Percentiles rank a stretch among this genome's conserved stretches.
Conservation (phyloP, 92 coral and sea anemone species). For the Isaurus tuberculatus region DNA sequence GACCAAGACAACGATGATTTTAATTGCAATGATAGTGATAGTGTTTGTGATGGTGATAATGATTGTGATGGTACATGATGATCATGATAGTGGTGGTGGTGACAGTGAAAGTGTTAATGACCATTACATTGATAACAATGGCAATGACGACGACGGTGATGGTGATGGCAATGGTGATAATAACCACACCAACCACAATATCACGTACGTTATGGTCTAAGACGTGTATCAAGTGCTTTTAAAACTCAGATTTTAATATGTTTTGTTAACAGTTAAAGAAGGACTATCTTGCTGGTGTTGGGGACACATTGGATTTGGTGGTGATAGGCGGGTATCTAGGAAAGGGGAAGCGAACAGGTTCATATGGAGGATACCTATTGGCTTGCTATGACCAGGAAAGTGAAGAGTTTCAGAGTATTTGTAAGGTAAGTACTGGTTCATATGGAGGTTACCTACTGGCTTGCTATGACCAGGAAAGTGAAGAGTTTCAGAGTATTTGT, state of each 20-base stretch:
- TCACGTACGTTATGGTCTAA: not conserved
- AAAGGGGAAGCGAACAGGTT: constrained; percentile 94
- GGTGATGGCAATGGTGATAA: not conserved
- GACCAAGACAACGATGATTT: not conserved
- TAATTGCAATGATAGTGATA: not conserved
- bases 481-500: constrained; percentile 94
- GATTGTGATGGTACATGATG: not conserved
- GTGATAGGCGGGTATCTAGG: constrained; percentile 96
- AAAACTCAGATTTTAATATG: not conserved
- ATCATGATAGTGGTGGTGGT: not conserved
- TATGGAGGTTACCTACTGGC: constrained; percentile 96
- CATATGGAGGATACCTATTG: constrained; percentile 92
- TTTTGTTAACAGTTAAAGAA: constrained; percentile 82
- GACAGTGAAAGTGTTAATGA: too few species aligned
- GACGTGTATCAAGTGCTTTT: not conserved
- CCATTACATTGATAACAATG: too few species aligned
- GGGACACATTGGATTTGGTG: constrained; percentile 92
- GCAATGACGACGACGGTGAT: not conserved
- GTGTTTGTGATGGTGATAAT: not conserved
- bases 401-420: constrained; percentile 94
- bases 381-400: constrained; percentile 95
- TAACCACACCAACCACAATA: not conserved
- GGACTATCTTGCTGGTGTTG: constrained; percentile 95
- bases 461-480: constrained; percentile 92
- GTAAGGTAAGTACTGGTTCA: constrained; percentile 83